These are phyloP conservation scores for Ypsolopha scabrella DNA, from an alignment of 2,888 invertebrate species.

Conservation along the genomic window DNA sequence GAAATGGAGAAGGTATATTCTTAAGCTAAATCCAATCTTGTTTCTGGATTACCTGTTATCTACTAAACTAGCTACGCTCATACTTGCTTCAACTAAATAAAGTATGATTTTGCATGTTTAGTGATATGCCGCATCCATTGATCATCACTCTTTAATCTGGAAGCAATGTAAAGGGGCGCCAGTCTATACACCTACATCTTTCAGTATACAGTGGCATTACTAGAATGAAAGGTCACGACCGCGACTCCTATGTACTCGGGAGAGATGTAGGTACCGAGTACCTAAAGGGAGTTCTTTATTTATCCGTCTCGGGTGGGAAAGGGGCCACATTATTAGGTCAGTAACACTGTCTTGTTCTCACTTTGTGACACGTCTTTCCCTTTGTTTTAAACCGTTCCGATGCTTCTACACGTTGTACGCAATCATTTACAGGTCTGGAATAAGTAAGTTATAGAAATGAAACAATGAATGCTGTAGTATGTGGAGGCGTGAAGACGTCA, in stretches of 20 bases:
- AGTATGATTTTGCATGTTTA: no score
- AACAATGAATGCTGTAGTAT: no score
- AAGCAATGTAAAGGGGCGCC: conserved; percentile 21
- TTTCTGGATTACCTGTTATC: no score
- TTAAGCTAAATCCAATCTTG: neutral
- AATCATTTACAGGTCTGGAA: no score
- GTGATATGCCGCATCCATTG: conserved; percentile 17
- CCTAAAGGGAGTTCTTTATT: conserved; percentile 66
- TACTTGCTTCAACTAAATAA: no score
- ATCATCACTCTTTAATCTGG: neutral
- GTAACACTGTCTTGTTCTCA: conserved; percentile 33
- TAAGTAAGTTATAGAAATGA: no score
- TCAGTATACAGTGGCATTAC: conserved; percentile 2
- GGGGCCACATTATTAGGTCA: conserved; percentile 68
- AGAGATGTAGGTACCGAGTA: conserved; percentile 18
- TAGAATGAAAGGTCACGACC: conserved; percentile 52
- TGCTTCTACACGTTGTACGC: no score
- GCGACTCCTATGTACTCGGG: conserved; percentile 52
- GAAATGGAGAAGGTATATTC: neutral
- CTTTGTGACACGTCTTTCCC: neutral
- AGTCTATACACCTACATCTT: conserved; percentile 35
- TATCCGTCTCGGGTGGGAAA: conserved; percentile 59
- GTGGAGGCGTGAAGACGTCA: no score
- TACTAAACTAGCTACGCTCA: no score
- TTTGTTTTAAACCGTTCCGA: neutral